Evolutionary conservation across 1,140 invertebrate genomes (phyloP).

Genomic region (Episyrphus balteatus): DNA sequence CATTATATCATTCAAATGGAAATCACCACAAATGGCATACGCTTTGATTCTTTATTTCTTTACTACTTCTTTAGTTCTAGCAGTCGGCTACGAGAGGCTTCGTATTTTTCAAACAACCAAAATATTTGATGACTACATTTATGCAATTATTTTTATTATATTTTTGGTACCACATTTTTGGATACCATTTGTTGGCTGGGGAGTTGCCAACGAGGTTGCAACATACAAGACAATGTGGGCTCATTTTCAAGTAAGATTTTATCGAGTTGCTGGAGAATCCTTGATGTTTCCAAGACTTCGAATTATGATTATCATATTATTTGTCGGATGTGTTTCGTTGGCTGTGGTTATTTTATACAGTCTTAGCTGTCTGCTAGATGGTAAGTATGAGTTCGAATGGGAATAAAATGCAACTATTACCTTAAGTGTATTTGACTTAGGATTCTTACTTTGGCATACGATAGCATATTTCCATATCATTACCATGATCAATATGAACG

Average conservation of each 20-base stretch:
- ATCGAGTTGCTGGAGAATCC: conserved; percentile 42
- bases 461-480: conserved; percentile 49
- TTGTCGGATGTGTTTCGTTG: conserved; percentile 44
- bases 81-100: conserved; percentile 45
- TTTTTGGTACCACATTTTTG: conserved; percentile 51
- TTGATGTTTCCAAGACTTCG: conserved; percentile 45
- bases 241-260: conserved; percentile 40
- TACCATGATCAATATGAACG: conserved; percentile 54
- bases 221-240: conserved; percentile 52
- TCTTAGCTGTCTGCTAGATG: conserved; percentile 44
- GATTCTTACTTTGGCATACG: conserved; percentile 45
- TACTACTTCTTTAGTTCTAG: conserved; percentile 40
- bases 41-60: conserved; percentile 46
- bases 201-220: conserved; percentile 46
- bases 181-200: conserved; percentile 53
- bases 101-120: conserved; percentile 42
- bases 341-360: conserved; percentile 45
- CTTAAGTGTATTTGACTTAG: not conserved
- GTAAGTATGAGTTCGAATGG: conserved; percentile 11
- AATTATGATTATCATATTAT: conserved; percentile 44
- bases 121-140: conserved; percentile 52
- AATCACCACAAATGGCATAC: conserved; percentile 42
- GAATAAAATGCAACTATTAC: not conserved
- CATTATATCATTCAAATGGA: conserved; percentile 42
- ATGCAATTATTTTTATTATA: conserved; percentile 47